phyloP scores from a whole-genome alignment of 2,888 invertebrate genomes.

The Chrysina gloriosa region DNA sequence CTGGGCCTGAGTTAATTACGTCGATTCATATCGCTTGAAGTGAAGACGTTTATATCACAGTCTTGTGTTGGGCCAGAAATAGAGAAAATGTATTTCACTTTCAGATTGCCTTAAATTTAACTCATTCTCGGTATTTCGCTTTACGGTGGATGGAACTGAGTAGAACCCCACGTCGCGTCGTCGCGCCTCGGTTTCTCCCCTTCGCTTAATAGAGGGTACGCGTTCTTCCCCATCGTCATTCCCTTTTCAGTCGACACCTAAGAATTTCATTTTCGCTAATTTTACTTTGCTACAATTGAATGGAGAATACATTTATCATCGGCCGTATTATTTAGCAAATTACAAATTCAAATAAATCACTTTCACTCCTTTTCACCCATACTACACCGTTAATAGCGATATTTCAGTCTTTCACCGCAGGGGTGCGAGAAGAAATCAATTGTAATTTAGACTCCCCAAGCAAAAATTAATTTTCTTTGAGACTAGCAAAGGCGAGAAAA shows the following conservation, averaged over 20 bases:
- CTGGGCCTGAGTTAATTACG: constrained; percentile 13
- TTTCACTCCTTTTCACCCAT: background rate
- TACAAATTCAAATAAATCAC: constrained; percentile 25
- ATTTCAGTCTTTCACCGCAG: background rate
- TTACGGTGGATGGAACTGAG: constrained; percentile 5
- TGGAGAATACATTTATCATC: constrained; percentile 24
- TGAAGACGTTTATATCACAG: constrained; percentile 4
- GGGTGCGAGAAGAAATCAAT: background rate
- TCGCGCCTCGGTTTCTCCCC: constrained; percentile 1
- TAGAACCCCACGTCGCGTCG: constrained; percentile 11
- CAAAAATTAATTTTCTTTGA: constrained; percentile 10
- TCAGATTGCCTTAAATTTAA: constrained; percentile 16
- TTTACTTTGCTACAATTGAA: constrained; percentile 17
- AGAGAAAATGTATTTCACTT: constrained; percentile 30
- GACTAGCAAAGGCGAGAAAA: background rate
- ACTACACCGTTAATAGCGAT: background rate
- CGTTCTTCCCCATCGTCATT: background rate
- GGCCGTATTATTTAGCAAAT: constrained; percentile 31
- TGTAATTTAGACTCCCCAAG: constrained; percentile 10
- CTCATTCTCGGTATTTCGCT: constrained; percentile 18
- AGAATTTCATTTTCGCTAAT: constrained; percentile 33
- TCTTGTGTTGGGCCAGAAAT: background rate
- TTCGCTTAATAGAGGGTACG: background rate
- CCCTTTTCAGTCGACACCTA: constrained; percentile 20
- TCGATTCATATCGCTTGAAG: constrained; percentile 12